A percentile compares a stretch with the other conserved stretches of the same genome.
Evolutionary conservation across 2,797 vertebrate species (phyloP).

Genomic region (Sebastes kiyomatsui): DNA sequence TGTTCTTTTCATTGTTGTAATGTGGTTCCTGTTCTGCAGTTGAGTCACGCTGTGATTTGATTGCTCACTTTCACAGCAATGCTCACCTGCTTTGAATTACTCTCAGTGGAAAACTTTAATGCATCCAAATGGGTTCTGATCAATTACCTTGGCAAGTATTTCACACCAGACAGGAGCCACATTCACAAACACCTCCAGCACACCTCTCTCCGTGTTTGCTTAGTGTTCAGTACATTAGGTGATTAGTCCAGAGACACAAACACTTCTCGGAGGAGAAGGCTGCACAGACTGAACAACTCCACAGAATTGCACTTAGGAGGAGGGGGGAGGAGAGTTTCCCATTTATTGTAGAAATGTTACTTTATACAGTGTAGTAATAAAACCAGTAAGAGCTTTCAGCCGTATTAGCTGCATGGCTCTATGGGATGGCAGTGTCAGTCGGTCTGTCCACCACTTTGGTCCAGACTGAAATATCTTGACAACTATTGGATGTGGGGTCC

Average conservation of each 20-base stretch:
- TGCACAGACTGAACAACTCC: not conserved
- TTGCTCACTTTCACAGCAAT: constrained; percentile 62
- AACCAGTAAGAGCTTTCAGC: not conserved
- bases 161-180: constrained; percentile 55
- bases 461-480: not conserved
- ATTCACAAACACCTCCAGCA: constrained; percentile 50
- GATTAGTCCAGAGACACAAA: constrained; percentile 59
- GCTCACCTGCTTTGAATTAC: constrained; percentile 61
- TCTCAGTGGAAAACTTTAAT: constrained; percentile 68
- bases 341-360: not conserved
- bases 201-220: constrained; percentile 38
- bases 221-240: constrained; percentile 59
- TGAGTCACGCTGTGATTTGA: constrained; percentile 58
- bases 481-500: not conserved
- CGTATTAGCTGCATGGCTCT: not conserved
- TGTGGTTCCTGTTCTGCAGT: constrained; percentile 10
- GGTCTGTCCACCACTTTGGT: not conserved
- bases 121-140: constrained; percentile 70
- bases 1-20: constrained; percentile 13
- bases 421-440: not conserved
- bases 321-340: accelerated
- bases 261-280: constrained; percentile 27
- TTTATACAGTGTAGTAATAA: not conserved
- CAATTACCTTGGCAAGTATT: constrained; percentile 67
- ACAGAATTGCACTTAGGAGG: not conserved